Evolutionary conservation across 2,888 invertebrate genomes (phyloP).

Genomic region (Carpatolechia fugitivella): DNA sequence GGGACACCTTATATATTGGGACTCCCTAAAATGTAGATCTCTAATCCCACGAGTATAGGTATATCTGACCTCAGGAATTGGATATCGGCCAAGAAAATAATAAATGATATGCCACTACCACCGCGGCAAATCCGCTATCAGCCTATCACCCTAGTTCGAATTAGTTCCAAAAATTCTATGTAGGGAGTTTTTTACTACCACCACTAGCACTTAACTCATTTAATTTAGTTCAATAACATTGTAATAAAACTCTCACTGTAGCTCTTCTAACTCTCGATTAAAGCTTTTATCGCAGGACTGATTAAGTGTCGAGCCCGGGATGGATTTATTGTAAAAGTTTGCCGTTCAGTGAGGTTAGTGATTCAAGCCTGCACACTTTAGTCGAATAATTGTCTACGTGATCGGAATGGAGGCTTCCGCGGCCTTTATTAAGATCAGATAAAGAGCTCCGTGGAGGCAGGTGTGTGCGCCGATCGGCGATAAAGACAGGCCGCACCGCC

Average conservation of each 20-base stretch:
- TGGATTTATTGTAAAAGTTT: constrained; percentile 79
- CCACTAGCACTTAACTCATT: constrained; percentile 31
- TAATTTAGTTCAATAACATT: constrained; percentile 53
- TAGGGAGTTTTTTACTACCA: not conserved
- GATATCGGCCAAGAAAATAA: constrained; percentile 16
- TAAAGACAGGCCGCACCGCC: constrained; percentile 1
- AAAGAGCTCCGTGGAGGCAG: constrained; percentile 54
- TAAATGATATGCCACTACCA: constrained; percentile 9
- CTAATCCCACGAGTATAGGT: not conserved
- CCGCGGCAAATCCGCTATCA: constrained; percentile 10
- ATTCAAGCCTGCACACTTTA: constrained; percentile 77
- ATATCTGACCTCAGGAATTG: constrained; percentile 10
- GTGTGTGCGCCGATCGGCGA: constrained; percentile 32
- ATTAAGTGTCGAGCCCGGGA: constrained; percentile 77
- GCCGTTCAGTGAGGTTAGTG: constrained; percentile 75
- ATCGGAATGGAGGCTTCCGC: constrained; percentile 66
- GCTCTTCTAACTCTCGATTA: constrained; percentile 72
- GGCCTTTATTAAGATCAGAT: constrained; percentile 74
- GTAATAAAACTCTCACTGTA: constrained; percentile 53
- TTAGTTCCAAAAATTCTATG: constrained; percentile 2
- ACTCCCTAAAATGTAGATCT: not conserved
- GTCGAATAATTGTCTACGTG: constrained; percentile 79
- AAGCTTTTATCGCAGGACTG: constrained; percentile 77
- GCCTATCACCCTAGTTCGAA: constrained; percentile 6
- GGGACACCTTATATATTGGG: too few relatives aligned